Conservation (phyloP, 2,113 vertebrate genomes). For the human (Homo sapiens) region DNA sequence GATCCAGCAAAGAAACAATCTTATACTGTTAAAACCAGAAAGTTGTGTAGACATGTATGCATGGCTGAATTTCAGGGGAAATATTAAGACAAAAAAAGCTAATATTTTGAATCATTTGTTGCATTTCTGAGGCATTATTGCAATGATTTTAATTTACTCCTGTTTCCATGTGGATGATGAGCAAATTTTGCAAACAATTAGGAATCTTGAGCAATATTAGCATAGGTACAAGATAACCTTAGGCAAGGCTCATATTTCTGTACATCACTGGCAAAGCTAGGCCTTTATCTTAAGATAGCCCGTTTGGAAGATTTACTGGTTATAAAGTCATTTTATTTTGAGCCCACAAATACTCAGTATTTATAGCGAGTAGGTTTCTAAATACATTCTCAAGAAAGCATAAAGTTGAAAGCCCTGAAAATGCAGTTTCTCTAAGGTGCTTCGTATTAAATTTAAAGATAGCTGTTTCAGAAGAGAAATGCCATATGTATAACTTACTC, state of each 20-base stretch:
- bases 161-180: background rate
- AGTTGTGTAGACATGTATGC: background rate
- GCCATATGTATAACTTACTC: background rate
- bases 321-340: constrained; percentile 13
- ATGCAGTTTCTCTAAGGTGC: background rate
- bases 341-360: background rate
- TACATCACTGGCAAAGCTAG: background rate
- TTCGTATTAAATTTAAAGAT: background rate
- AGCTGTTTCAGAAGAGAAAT: background rate
- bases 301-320: background rate
- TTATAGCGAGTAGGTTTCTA: background rate
- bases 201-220: constrained; percentile 57
- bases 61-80: constrained; percentile 3
- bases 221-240: constrained; percentile 38
- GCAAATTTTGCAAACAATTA: constrained; percentile 43
- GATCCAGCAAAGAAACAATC: background rate
- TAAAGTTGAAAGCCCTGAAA: background rate
- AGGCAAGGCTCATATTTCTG: constrained; percentile 49
- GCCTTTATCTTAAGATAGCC: background rate
- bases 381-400: background rate
- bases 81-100: background rate
- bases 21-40: background rate
- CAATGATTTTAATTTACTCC: constrained; percentile 34
- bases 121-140: background rate
- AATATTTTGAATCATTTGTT: constrained; percentile 25